Conservation (phyloP, 2,797 vertebrate genomes). For the Microchirus variegatus region DNA sequence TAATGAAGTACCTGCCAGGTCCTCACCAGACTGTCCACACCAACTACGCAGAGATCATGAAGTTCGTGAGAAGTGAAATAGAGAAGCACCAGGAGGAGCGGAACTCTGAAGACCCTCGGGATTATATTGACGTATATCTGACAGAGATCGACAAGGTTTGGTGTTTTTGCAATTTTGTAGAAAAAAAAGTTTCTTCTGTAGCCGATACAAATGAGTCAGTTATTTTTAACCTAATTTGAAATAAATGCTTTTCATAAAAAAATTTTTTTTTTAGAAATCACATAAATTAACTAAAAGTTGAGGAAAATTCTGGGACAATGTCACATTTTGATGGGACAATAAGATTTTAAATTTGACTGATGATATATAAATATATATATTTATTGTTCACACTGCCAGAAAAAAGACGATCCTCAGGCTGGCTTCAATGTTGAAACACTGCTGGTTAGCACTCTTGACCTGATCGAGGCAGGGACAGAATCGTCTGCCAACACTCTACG, state of each 20-base stretch:
- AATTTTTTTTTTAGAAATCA: no score
- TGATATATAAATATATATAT: not conserved
- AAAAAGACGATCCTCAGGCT: constrained; percentile 73
- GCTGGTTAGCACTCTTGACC: constrained; percentile 68
- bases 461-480: constrained; percentile 84
- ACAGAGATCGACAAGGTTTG: constrained; percentile 82
- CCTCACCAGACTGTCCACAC: constrained; percentile 78
- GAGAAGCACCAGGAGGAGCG: constrained; percentile 78
- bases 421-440: constrained; percentile 82
- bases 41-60: constrained; percentile 74
- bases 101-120: constrained; percentile 81
- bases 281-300: no score
- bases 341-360: no score
- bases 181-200: no score
- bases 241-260: no score
- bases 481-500: constrained; percentile 75
- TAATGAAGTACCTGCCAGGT: constrained; percentile 81
- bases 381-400: constrained; percentile 46
- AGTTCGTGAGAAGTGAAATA: constrained; percentile 74
- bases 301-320: no score
- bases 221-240: no score
- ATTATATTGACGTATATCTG: constrained; percentile 86
- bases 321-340: no score
- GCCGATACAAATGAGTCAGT: no score
- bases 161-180: not conserved